These are phyloP conservation scores for Psittacula cyanocephala DNA, from an alignment of 2,113 vertebrate genomes.

Conservation along the genomic window DNA sequence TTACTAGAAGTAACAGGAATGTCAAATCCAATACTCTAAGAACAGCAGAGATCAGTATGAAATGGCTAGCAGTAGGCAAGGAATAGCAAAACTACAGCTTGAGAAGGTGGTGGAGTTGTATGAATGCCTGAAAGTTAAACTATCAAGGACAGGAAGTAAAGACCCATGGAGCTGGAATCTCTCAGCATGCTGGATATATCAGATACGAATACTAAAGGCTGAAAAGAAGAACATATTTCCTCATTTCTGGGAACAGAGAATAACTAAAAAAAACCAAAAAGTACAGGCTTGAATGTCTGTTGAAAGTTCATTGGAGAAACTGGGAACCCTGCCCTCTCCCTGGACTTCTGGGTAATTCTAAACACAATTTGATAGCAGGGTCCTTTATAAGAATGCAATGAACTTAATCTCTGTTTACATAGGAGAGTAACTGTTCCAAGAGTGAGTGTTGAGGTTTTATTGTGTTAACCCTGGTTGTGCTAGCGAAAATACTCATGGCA, in stretches of 20 bases:
- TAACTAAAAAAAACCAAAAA: not conserved
- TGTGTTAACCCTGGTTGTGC: not conserved
- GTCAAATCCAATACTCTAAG: not conserved
- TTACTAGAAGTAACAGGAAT: not conserved
- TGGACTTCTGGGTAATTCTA: not conserved
- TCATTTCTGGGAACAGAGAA: conserved; percentile 31
- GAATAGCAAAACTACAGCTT: not conserved
- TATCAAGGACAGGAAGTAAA: not conserved
- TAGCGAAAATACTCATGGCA: not conserved
- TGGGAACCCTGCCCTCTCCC: not conserved
- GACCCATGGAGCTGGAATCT: not conserved
- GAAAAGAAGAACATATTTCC: not conserved
- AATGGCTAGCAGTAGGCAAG: not conserved
- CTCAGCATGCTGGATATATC: not conserved
- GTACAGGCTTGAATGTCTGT: not conserved
- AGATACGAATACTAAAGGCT: not conserved
- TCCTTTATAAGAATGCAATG: not conserved
- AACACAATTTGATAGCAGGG: not conserved
- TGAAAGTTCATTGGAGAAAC: conserved; percentile 13
- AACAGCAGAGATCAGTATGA: not conserved
- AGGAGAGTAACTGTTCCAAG: not conserved
- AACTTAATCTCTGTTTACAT: conserved; percentile 11
- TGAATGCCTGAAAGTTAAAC: not conserved
- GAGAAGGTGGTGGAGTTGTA: not conserved
- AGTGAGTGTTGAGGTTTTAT: not conserved